Evolutionary conservation across 2,888 invertebrate species (phyloP).

Genomic region (Macrophya annulata): DNA sequence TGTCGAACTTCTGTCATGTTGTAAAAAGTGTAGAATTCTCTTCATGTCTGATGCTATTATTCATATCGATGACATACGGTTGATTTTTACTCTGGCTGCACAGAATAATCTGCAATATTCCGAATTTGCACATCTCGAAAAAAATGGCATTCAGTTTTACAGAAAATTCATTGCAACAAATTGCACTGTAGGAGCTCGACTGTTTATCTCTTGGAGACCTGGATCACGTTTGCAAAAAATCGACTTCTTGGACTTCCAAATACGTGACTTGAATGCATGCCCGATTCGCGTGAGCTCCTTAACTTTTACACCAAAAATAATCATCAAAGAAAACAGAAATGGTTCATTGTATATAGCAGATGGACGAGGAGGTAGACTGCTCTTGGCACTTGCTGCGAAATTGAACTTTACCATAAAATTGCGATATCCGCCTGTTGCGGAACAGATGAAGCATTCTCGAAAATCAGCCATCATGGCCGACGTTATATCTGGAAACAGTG

Average conservation of each 20-base stretch:
- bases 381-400: not conserved
- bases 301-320: slow-evolving; percentile 17
- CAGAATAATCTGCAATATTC: not conserved
- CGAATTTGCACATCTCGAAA: not conserved
- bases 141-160: slow-evolving; percentile 28
- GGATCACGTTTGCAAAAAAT: not conserved
- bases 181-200: not conserved
- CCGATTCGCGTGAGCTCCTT: slow-evolving; percentile 22
- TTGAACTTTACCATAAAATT: slow-evolving; percentile 32
- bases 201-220: slow-evolving; percentile 2
- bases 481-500: not conserved
- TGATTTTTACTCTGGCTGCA: not conserved
- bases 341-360: slow-evolving; percentile 19
- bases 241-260: not conserved
- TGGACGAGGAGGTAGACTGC: slow-evolving; percentile 25
- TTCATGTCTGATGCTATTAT: not conserved
- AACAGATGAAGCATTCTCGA: slow-evolving; percentile 16
- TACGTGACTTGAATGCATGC: slow-evolving; percentile 17
- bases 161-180: not conserved
- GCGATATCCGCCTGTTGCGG: not conserved
- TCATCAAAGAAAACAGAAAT: slow-evolving; percentile 32
- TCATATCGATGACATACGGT: not conserved
- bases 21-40: slow-evolving; percentile 17
- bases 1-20: not conserved
- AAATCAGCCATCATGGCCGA: slow-evolving; percentile 14